Conservation (phyloP, 2,888 invertebrate species). For the Luperina nickerlii region DNA sequence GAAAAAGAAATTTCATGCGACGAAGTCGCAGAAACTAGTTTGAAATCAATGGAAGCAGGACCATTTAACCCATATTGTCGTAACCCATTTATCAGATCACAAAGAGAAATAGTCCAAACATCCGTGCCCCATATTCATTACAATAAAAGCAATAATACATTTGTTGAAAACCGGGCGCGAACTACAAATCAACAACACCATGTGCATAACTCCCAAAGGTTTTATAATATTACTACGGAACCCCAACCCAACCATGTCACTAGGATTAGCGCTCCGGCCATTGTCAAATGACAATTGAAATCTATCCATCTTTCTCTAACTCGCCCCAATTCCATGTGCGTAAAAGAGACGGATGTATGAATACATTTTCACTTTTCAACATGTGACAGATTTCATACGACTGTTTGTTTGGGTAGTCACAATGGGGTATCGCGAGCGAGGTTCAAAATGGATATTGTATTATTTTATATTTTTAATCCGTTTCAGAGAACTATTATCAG, state of each 20-base stretch:
- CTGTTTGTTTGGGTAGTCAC: conserved; percentile 87
- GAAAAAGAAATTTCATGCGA: background rate
- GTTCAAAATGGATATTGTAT: conserved; percentile 81
- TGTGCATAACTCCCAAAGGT: conserved; percentile 52
- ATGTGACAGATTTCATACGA: conserved; percentile 89
- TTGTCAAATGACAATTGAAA: conserved; percentile 88
- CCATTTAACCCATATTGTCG: conserved; percentile 19
- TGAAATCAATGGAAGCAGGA: background rate
- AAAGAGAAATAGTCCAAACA: conserved; percentile 36
- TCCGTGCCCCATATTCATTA: conserved; percentile 55
- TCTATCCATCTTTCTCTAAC: conserved; percentile 82
- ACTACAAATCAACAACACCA: conserved; percentile 44
- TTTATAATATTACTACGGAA: conserved; percentile 64
- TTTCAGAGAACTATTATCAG: conserved; percentile 71
- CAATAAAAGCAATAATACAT: conserved; percentile 55
- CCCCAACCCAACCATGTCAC: conserved; percentile 85
- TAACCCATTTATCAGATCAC: conserved; percentile 27
- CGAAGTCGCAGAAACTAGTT: background rate
- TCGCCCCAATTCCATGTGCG: conserved; percentile 50
- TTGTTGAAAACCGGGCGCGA: conserved; percentile 38
- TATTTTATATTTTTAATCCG: conserved; percentile 87
- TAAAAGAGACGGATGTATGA: conserved; percentile 80
- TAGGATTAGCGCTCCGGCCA: conserved; percentile 86
- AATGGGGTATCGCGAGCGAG: conserved; percentile 80
- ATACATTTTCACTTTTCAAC: conserved; percentile 88